Evolutionary conservation across 2,888 invertebrate genomes (phyloP), one percentile per base, ranked within the genome.

Genomic region (Atherix ibis): DNA sequence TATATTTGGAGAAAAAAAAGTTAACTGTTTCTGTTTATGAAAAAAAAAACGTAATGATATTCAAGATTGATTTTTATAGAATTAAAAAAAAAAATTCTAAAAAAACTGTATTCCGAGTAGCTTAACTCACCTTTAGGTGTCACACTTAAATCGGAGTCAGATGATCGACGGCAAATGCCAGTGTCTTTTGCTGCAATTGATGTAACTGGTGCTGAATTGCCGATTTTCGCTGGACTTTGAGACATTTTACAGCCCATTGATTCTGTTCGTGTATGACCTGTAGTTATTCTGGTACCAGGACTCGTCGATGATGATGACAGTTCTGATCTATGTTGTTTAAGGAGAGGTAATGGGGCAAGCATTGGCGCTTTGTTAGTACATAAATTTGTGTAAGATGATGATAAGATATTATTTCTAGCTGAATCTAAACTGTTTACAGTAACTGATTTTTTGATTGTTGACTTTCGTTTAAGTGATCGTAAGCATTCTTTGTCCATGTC

Each of bases 81-180:
- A 15, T 29, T 18, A 18, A 18, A 12, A 22, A 24, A 34, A 10
- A 12, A 13, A 34, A 34, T 14, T 3, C 22, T 8, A 25, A 4
- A 24, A 32, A 24, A 25, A n/a, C 12, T 16, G 16, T 10, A n/a
- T n/a, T n/a, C n/a, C n/a, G n/a, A n/a, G n/a, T n/a, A n/a, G n/a
- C n/a, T n/a, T 13, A n/a, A 48, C 53, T 62, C 64, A 91, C 92
- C 89, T 80, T 88, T 91, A 4, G 89, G 88, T 9, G 89, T 87
- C 31, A 88, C 76, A 64, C 84, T 89, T 44, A 89, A 66, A 63
- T 94, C 94, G 1, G 92, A 91, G 59, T 92, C 94, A 3, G 91
- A 91, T 4, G 89, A 89, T 45, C 91, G 67, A 34, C 89, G 68
- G 52, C 80, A 77, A 40, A 80, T 62, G 59, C 69, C 59, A 56